Conservation (phyloP, 2,888 invertebrate genomes). For the Cybosia mesomella region DNA sequence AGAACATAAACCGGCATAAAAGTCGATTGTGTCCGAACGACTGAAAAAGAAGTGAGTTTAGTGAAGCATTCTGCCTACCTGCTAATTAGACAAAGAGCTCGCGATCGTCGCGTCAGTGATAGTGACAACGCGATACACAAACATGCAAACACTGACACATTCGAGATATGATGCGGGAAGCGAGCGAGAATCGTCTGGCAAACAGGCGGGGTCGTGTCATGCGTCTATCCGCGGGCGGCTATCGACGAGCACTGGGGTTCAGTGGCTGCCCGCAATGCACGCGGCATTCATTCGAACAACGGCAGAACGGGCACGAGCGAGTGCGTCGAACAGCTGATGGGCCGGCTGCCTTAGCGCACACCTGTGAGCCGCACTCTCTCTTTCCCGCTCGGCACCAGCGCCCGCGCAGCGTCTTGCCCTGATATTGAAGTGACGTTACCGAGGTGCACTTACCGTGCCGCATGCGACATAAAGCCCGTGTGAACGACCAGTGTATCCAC, state of each 20-base stretch:
- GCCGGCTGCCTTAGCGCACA: constrained; percentile 75
- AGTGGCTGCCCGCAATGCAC: constrained; percentile 58
- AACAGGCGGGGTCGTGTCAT: constrained; percentile 58
- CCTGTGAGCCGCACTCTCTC: constrained; percentile 81
- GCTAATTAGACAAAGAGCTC: constrained; percentile 84
- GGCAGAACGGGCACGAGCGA: constrained; percentile 70
- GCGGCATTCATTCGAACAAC: constrained; percentile 61
- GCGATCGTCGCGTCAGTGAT: constrained; percentile 75
- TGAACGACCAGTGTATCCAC: constrained; percentile 45
- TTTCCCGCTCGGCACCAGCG: constrained; percentile 68
- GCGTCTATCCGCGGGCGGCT: constrained; percentile 76
- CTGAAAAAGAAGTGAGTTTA: constrained; percentile 54
- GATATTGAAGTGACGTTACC: constrained; percentile 69
- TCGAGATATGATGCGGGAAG: constrained; percentile 56
- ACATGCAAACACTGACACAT: constrained; percentile 78
- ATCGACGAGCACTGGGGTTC: constrained; percentile 77
- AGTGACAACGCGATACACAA: constrained; percentile 76
- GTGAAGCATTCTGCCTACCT: constrained; percentile 79
- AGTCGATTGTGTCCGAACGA: constrained; percentile 55
- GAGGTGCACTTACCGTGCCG: constrained; percentile 29
- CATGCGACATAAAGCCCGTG: constrained; percentile 51
- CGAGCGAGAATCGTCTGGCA: constrained; percentile 62
- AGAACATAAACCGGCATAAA: constrained; percentile 54
- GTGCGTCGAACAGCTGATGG: constrained; percentile 78
- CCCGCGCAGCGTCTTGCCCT: constrained; percentile 68